phyloP scores from a whole-genome alignment of 2,113 vertebrate genomes.

The Mellivora capensis region DNA sequence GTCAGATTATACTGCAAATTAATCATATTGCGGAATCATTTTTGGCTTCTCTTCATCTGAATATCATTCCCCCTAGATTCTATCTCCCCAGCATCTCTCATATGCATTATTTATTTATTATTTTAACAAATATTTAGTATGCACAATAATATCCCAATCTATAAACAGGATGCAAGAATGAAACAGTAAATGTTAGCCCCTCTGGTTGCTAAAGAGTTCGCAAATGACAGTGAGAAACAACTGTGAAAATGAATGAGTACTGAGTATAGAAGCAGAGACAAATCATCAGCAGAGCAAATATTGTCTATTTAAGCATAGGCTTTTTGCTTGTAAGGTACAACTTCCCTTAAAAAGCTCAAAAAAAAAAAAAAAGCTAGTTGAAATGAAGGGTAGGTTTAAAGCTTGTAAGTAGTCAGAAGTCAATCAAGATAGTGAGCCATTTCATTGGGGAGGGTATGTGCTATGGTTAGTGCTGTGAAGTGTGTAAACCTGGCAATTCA shows the following conservation, averaged over 20 bases:
- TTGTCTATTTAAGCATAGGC: neutral
- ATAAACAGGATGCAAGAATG: neutral
- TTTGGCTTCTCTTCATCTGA: constrained; percentile 21
- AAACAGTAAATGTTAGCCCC: neutral
- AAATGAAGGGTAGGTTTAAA: neutral
- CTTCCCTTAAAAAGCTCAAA: neutral
- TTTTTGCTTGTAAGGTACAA: neutral
- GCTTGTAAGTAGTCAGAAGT: neutral
- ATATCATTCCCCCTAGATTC: neutral
- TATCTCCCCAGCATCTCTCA: neutral
- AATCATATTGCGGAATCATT: neutral
- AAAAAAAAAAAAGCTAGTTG: neutral
- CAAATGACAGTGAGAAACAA: neutral
- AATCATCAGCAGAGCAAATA: neutral
- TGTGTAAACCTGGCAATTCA: too few relatives aligned
- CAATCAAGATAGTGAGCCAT: too few relatives aligned
- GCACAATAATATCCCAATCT: neutral
- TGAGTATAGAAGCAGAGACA: neutral
- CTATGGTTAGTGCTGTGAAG: too few relatives aligned
- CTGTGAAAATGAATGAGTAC: neutral
- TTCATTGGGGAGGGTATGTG: too few relatives aligned
- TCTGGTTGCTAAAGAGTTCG: neutral
- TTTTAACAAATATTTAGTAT: constrained; percentile 1
- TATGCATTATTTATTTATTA: neutral
- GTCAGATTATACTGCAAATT: constrained; percentile 10